Base-by-base conservation (phyloP, 2,797 vertebrate genomes). In the Pangasius macronema region DNA sequence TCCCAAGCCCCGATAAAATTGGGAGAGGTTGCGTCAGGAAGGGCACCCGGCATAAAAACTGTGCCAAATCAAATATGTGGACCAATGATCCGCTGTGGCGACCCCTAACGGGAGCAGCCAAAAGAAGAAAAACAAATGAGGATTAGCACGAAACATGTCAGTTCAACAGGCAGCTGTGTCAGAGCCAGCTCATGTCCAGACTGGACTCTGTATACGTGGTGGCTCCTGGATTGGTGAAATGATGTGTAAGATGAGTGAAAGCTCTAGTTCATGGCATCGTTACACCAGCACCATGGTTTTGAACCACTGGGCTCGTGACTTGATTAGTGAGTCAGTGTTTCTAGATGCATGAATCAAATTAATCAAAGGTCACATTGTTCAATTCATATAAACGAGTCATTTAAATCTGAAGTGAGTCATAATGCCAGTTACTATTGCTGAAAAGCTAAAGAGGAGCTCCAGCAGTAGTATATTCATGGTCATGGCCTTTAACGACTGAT, bases 311-410 rank as follows among this genome's bases (percentile, higher is more conserved):
- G 57, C 22, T 63, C 6, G 1, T 61, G 46, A 83, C 9, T 24
- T 67, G 61, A 67, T 65, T 30, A 49, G 13, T 3, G 36, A 33
- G 27, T 67, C 61, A 5, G 42, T 20, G 81, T 33, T 83, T 68
- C 63, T 51, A 14, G 20, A 33, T 53, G 46, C 61, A 83, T 51
- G 46, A 68, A 83, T 51, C 39, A 65, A 82, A 82, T 82, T 3
- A 80, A 80, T 14, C 24, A 82, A 82, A 82, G 57, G 82, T 68
- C 82, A 83, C 46, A 53, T 68, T 27, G 18, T 83, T 33, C 63
- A 36, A 53, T 51, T 83, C 61, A 22, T 83, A 33, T 68, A 67
- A 83, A 51, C 1, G 18, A 83, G 46, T 53, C 42, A 22, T 68
- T 83, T 67, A 68, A 83, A 53, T 53, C 46, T 14, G 14, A 51